phyloP scores from a whole-genome alignment of 2,797 vertebrate species.

The Pagetopsis macropterus region DNA sequence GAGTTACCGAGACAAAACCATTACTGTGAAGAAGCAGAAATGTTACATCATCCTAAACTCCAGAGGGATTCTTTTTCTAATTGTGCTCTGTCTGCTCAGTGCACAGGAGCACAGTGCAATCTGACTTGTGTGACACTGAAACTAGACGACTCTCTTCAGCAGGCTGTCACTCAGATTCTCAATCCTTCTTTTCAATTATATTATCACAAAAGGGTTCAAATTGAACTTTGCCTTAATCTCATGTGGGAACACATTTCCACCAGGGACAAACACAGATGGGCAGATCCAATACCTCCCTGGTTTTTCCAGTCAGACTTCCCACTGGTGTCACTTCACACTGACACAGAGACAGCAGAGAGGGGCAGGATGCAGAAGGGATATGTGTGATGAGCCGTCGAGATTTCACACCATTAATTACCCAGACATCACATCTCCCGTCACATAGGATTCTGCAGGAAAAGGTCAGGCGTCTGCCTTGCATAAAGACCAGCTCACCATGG shows the following conservation, averaged over 20 bases:
- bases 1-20: constrained; percentile 51
- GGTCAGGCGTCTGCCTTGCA: constrained; percentile 75
- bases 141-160: constrained; percentile 23
- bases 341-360: constrained; percentile 33
- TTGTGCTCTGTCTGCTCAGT: neutral
- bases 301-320: constrained; percentile 25
- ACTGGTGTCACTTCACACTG: constrained; percentile 47
- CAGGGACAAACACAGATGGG: constrained; percentile 36
- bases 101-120: neutral
- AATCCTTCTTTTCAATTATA: constrained; percentile 42
- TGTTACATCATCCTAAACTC: constrained; percentile 11
- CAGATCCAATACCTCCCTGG: constrained; percentile 33
- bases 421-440: constrained; percentile 62
- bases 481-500: constrained; percentile 65
- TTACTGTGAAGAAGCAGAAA: constrained; percentile 33
- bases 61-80: constrained; percentile 10
- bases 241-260: constrained; percentile 38
- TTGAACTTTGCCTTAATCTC: constrained; percentile 42
- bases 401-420: constrained; percentile 74
- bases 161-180: constrained; percentile 23
- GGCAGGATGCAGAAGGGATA: constrained; percentile 15
- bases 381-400: constrained; percentile 38
- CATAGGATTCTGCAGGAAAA: constrained; percentile 65
- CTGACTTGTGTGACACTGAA: constrained; percentile 29
- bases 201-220: constrained; percentile 30